Conservation (phyloP, 2,888 invertebrate species). For the Herminia tarsipennalis region DNA sequence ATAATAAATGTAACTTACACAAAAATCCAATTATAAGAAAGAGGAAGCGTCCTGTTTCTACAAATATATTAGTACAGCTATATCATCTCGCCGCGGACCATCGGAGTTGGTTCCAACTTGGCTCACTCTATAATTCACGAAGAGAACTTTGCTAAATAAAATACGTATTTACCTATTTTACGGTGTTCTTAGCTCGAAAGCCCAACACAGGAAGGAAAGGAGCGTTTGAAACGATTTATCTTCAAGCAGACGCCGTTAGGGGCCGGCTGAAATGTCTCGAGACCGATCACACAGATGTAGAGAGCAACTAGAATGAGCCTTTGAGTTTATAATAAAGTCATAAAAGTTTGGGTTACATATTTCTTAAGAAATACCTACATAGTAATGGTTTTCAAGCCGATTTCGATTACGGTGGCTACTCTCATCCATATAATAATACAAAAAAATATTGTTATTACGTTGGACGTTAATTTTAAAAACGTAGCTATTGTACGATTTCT, state of each 20-base stretch:
- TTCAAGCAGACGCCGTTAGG: conserved; percentile 57
- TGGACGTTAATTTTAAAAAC: no score
- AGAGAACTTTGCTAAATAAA: conserved; percentile 58
- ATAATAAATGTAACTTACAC: no score
- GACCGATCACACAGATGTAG: conserved; percentile 18
- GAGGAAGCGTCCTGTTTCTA: no score
- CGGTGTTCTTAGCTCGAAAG: conserved; percentile 60
- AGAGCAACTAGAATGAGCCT: conserved; percentile 15
- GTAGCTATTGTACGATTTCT: no score
- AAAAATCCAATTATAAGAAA: not conserved
- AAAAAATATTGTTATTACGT: no score
- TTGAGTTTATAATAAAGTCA: not conserved
- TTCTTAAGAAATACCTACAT: no score
- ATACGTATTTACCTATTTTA: conserved; percentile 65
- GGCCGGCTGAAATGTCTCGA: conserved; percentile 44
- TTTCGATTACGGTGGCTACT: no score
- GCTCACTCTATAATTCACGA: conserved; percentile 22
- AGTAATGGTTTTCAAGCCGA: no score
- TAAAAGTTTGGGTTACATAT: no score
- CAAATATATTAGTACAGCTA: not conserved
- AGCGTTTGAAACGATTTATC: conserved; percentile 63
- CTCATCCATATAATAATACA: no score
- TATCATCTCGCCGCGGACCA: not conserved
- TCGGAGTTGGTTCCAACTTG: not conserved
- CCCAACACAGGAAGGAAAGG: conserved; percentile 55